Evolutionary conservation across 2,113 vertebrate genomes (phyloP).

Genomic region (Nestor notabilis): DNA sequence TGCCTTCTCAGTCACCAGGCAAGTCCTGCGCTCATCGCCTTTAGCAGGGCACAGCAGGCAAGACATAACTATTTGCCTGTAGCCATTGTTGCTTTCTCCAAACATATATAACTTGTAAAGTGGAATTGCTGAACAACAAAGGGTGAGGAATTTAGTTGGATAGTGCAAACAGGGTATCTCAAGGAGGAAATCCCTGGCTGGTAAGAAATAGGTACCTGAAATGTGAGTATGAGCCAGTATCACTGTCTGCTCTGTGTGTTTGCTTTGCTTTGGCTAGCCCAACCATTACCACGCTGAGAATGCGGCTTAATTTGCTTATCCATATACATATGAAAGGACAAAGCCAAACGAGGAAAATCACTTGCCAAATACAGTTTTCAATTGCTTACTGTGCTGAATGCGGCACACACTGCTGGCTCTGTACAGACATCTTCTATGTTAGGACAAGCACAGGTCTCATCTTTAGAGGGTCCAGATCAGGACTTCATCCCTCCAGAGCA

Average conservation of each 20-base stretch:
- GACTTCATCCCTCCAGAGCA: not conserved
- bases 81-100: not conserved
- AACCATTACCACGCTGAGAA: not conserved
- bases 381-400: not conserved
- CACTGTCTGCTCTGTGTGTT: not conserved
- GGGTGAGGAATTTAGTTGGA: not conserved
- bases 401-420: not conserved
- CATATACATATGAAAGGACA: slow-evolving; percentile 6
- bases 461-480: not conserved
- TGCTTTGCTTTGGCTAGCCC: not conserved
- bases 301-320: slow-evolving; percentile 38
- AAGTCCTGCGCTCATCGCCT: not conserved
- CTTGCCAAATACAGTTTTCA: slow-evolving; percentile 13
- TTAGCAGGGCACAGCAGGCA: not conserved
- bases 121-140: not conserved
- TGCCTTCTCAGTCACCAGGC: not conserved
- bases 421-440: not conserved
- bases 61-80: not conserved
- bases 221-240: not conserved
- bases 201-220: not conserved
- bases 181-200: not conserved
- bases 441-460: not conserved
- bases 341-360: not conserved
- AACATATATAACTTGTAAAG: not conserved
- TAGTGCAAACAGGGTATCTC: not conserved